Base-by-base conservation (phyloP, 1,140 invertebrate species). In the Drosophila subobscura region DNA sequence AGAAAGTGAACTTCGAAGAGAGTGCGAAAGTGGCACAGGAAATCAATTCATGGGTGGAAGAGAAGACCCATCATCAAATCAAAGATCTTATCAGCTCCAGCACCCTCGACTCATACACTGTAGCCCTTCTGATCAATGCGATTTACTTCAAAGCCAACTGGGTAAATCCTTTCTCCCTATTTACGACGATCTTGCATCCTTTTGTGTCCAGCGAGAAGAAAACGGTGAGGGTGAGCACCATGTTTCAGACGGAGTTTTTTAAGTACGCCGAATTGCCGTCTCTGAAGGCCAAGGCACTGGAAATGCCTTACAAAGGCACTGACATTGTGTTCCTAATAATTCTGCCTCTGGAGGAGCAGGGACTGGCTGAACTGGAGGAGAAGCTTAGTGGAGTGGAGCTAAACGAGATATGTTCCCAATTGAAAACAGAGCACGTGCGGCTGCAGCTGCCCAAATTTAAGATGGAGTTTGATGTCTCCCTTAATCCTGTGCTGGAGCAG, bases 381-480 rank as follows among this genome's bases (percentile, higher is more conserved):
- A 92, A 92, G 72, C 66, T 94, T 3, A 70, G 81, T 5, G 75
- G 67, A n/a, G 27, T 91, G 1, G 89, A 88, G 23, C 37, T 92
- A 3, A 70, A 46, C 1, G 72, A 85, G 2, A 60, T 92, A 2
- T 58, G 91, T 1, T 55, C 86, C 3, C 65, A 64, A 4, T 79
- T 92, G 51, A 53, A 8, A 7, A 12, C 25, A 4, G 10, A 12
- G 33, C 33, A 12, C 3, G 91, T 94, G 2, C 53, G 91, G 4
- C 70, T 95, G 1, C 90, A 78, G 7, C 50, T 96, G 23, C 95
- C 95, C 0, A 94, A 93, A 81, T 95, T 95, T 75, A 93, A 93
- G 72, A 92, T 94, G 5, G 93, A 94, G 83, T 92, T 92, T n/a
- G 77, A 77, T 29, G 84, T 93, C 1, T 72, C 94, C 49, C 73